Evolutionary conservation across 1,140 invertebrate genomes (phyloP).

Genomic region (Neotoxoptera formosana): DNA sequence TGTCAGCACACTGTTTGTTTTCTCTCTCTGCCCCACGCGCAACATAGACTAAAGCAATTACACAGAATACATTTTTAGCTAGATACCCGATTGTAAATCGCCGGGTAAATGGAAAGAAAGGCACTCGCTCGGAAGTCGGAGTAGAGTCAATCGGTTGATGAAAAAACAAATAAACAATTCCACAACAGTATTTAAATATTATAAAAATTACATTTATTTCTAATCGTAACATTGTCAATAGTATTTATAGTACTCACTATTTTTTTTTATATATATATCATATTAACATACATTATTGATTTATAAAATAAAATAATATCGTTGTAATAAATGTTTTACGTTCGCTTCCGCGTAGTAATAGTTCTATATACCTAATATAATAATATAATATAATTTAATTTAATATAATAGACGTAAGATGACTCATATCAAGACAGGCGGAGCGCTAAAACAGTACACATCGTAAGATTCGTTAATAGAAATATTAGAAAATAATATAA

Average conservation of each 20-base stretch:
- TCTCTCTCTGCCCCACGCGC: too few relatives aligned
- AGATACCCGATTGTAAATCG: neutral
- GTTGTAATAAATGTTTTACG: slow-evolving; percentile 36
- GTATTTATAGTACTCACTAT: slow-evolving; percentile 20
- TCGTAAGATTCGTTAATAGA: neutral
- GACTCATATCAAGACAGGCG: neutral
- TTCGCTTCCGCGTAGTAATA: neutral
- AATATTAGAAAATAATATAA: slow-evolving; percentile 33
- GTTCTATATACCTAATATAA: slow-evolving; percentile 6
- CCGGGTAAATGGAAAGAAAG: neutral
- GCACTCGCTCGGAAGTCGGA: neutral
- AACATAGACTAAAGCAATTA: too few relatives aligned
- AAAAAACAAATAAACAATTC: neutral
- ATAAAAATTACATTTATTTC: slow-evolving; percentile 58
- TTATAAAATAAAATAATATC: slow-evolving; percentile 56
- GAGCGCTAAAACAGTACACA: slow-evolving; percentile 17
- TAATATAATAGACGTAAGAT: neutral
- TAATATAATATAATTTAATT: neutral
- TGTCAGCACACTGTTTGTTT: too few relatives aligned
- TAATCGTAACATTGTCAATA: slow-evolving; percentile 58
- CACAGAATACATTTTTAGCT: too few relatives aligned
- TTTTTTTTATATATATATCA: slow-evolving; percentile 23
- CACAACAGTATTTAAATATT: slow-evolving; percentile 36
- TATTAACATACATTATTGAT: slow-evolving; percentile 49
- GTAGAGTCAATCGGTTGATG: neutral